Conservation (phyloP, 37 sponge, comb jelly and placozoan genomes). For the Hormiphora californensis region DNA sequence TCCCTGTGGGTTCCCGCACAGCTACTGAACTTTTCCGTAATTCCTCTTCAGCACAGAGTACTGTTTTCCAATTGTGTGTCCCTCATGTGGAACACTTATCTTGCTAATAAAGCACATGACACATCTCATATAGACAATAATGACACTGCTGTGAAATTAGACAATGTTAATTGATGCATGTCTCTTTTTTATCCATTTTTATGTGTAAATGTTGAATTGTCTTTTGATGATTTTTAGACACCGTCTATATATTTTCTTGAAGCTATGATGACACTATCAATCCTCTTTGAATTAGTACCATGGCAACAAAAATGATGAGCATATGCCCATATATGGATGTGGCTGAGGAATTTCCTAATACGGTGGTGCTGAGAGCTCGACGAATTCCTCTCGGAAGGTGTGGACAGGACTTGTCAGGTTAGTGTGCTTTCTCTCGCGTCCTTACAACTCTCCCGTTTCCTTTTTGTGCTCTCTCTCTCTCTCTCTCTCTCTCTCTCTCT, state of each 20-base stretch:
- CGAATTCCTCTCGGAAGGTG: too few relatives aligned
- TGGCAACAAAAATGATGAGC: too few relatives aligned
- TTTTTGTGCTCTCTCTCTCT: background rate
- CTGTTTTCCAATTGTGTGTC: slow-evolving; percentile 4
- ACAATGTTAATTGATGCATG: background rate
- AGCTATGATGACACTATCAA: too few relatives aligned
- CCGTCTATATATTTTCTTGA: too few relatives aligned
- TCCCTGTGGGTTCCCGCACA: background rate
- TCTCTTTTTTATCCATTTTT: background rate
- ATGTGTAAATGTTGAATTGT: background rate
- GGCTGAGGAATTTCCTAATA: too few relatives aligned
- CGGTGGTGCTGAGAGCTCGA: too few relatives aligned
- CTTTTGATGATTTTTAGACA: too few relatives aligned
- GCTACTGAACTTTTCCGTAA: background rate
- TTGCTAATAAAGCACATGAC: slow-evolving; percentile 7
- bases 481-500: background rate
- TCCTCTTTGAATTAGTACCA: too few relatives aligned
- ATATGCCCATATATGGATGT: too few relatives aligned
- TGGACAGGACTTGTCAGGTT: too few relatives aligned
- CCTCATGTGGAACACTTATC: slow-evolving; percentile 42
- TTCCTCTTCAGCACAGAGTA: background rate
- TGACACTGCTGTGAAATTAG: background rate
- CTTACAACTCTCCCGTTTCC: background rate
- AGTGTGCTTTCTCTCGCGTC: background rate
- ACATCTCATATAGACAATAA: background rate